These are phyloP conservation scores for Zingel zingel DNA, from an alignment of 2,113 vertebrate genomes.

Conservation along the genomic window DNA sequence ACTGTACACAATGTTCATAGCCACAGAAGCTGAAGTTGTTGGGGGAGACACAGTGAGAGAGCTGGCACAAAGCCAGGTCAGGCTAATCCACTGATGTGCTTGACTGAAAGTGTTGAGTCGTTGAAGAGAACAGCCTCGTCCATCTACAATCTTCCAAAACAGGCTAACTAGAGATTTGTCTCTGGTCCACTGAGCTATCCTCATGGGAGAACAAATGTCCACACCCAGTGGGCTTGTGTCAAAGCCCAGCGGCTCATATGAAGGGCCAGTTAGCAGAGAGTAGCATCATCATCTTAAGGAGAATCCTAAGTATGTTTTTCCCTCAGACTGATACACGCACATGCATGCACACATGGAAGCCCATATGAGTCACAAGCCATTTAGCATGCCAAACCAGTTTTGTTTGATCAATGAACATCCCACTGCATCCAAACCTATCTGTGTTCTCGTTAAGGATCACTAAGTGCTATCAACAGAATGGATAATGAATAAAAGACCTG, in stretches of 20 bases:
- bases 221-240: slow-evolving; percentile 15
- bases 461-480: slow-evolving; percentile 2
- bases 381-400: slow-evolving; percentile 11
- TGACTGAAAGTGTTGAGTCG: slow-evolving; percentile 22
- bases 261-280: slow-evolving; percentile 25
- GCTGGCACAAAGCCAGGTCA: slow-evolving; percentile 29
- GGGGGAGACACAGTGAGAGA: slow-evolving; percentile 18
- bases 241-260: slow-evolving; percentile 5
- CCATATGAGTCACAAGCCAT: not conserved
- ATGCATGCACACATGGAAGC: not conserved
- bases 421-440: slow-evolving; percentile 24
- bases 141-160: not conserved
- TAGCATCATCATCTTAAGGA: slow-evolving; percentile 22
- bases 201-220: slow-evolving; percentile 21
- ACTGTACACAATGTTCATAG: not conserved
- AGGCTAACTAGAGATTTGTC: slow-evolving; percentile 1
- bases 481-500: slow-evolving; percentile 13
- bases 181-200: not conserved
- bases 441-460: not conserved
- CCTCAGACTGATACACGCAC: not conserved
- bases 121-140: slow-evolving; percentile 1
- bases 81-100: slow-evolving; percentile 29
- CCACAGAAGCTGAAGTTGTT: slow-evolving; percentile 5
- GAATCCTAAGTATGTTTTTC: slow-evolving; percentile 30
- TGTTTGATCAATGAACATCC: not conserved